Evolutionary conservation across 2,888 invertebrate genomes (phyloP), one percentile per base, ranked within the genome.

Genomic region (Agapostemon virescens): DNA sequence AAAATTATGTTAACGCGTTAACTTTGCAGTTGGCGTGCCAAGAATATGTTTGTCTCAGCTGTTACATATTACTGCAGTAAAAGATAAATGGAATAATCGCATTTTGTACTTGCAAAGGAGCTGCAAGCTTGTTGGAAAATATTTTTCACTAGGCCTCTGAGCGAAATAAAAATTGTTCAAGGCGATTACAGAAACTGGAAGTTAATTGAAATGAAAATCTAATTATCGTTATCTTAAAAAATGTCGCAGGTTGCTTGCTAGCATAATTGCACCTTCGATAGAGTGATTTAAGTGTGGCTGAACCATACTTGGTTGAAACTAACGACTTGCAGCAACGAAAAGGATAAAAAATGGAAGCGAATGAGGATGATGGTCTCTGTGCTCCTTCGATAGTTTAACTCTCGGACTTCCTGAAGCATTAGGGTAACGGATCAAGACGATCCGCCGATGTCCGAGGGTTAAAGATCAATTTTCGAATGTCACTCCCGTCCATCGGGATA

Each of bases 241-340:
- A 20, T n/a, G n/a, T 49, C n/a, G n/a, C n/a, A 4, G 11, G 20
- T 49, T n/a, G 3, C 4, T 49, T 11, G 49, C n/a, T 11, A n/a
- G 49, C 11, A 11, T 49, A 49, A 11, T 3, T 7, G 7, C 11
- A 49, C n/a, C 11, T 49, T 73, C 2, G 17, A 26, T 2, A 0
- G 55, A 45, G 15, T 40, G 30, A 55, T 52, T 23, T 23, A 7
- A n/a, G 15, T 2, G 13, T 3, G 30, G 6, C 17, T 45, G 26
- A 49, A 55, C 42, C 33, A 6, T 69, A 13, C 45, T 77, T 55
- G 42, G 64, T 70, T 26, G 45, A 80, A 66, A 63, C 69, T 23
- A 71, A 23, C 36, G 49, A 52, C 40, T 63, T 68, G 36, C 64
- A 20, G 64, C 55, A 70, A 75, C 69, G n/a, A 79, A 79, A 66